Evolutionary conservation across 2,888 invertebrate genomes (phyloP).

Genomic region (Anoncus sp.): DNA sequence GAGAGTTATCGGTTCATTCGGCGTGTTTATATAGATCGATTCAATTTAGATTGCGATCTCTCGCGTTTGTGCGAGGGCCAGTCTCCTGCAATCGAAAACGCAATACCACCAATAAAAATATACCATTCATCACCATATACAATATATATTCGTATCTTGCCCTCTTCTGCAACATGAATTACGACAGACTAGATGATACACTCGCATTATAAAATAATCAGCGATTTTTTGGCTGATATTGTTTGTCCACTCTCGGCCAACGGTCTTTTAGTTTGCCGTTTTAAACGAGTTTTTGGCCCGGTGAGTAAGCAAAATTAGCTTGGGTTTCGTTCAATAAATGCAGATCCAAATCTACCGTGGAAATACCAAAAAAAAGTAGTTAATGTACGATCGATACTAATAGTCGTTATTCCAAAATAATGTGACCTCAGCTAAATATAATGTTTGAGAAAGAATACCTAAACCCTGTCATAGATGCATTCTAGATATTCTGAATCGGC

Average conservation of each 20-base stretch:
- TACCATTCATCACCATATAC: constrained; percentile 57
- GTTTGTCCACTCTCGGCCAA: background rate
- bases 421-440: background rate
- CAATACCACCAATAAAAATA: constrained; percentile 72
- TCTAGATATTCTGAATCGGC: background rate
- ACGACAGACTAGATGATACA: constrained; percentile 57
- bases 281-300: constrained; percentile 39
- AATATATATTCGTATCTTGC: too few relatives aligned
- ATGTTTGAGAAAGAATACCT: background rate
- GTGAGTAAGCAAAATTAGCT: constrained; percentile 21
- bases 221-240: constrained; percentile 37
- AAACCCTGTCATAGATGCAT: background rate
- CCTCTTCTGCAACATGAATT: constrained; percentile 16
- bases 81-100: constrained; percentile 65
- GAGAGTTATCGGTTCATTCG: constrained; percentile 32
- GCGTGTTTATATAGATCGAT: constrained; percentile 66
- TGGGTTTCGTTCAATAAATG: constrained; percentile 17
- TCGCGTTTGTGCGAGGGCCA: constrained; percentile 34
- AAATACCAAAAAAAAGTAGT: background rate
- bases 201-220: constrained; percentile 50
- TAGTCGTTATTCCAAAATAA: background rate
- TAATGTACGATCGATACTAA: constrained; percentile 14
- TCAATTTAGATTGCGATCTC: constrained; percentile 81
- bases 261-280: background rate
- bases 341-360: constrained; percentile 18